These are phyloP conservation scores for Achatina immaculata DNA, from an alignment of 1,140 invertebrate species.

Conservation along the genomic window DNA sequence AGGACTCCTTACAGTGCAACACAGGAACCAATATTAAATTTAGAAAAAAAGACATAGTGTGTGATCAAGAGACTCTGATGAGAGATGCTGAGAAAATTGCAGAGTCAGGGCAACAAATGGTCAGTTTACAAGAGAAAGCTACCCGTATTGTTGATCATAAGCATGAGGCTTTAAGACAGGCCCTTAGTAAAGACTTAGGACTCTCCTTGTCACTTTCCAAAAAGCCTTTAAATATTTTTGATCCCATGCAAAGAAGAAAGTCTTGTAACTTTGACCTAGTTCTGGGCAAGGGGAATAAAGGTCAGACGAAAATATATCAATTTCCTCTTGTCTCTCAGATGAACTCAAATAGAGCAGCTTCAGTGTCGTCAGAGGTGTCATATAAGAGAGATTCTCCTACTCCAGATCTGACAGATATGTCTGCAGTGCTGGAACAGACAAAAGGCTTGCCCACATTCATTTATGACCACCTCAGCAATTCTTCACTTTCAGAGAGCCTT, in stretches of 20 bases:
- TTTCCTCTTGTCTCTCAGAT: too few species aligned
- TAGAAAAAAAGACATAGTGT: not conserved
- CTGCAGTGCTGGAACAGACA: not conserved
- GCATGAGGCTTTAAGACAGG: not conserved
- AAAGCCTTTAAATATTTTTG: not conserved
- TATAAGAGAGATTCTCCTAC: not conserved
- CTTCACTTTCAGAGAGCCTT: not conserved
- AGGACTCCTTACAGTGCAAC: not conserved
- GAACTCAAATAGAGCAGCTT: not conserved
- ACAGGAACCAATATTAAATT: not conserved
- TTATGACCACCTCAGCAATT: not conserved
- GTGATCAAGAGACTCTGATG: not conserved
- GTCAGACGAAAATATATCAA: not conserved
- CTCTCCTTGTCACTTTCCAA: not conserved
- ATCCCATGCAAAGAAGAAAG: not conserved
- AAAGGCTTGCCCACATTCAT: not conserved
- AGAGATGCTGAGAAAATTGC: not conserved
- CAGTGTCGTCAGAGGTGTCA: not conserved
- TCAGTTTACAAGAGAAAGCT: not conserved
- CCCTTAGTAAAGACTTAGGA: not conserved
- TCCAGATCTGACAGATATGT: not conserved
- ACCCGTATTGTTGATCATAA: not conserved
- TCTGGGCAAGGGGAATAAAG: not conserved
- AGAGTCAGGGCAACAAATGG: not conserved
- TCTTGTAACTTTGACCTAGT: not conserved